Base-by-base conservation (phyloP, 2,797 vertebrate genomes). In the Spinus olivaceus region DNA sequence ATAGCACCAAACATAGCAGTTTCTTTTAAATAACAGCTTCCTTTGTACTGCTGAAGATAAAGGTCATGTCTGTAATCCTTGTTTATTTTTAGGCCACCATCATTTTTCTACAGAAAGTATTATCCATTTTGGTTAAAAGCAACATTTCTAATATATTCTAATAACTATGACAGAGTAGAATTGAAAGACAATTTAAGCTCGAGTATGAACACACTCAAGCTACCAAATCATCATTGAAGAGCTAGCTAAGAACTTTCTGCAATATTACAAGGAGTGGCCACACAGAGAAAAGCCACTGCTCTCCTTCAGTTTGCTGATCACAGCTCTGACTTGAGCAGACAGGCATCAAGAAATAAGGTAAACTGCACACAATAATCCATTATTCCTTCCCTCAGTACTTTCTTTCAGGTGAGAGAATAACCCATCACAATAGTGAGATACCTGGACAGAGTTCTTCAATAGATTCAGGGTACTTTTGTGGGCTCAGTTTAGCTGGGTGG, bases 21-120 rank as follows among this genome's bases (percentile, higher is more conserved):
- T 90, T 81, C 79, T 92, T 91, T 92, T 88, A 94, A 95, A 67
- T 91, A 97, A 94, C 81, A 96, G 84, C 65, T 95, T 97, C 94
- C 84, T 85, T 89, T 85, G 81, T 89, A 92, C 69, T 67, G 66
- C 66, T 92, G 42, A 79, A 94, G 86, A 94, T 81, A 96, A 91
- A 94, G 90, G 90, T 94, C 81, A 71, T 6, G 6, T 47, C 79
- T 91, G 77, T 12, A 84, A 95, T 46, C 12, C 37, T 67, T 63
- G 19, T 41, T 80, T 93, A 92, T 94, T 96, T 96, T 94, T 94
- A 94, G 67, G 61, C 69, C 64, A 76, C 54, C 65, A 88, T 51
- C 7, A 17, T 50, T 87, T 82, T 91, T 69, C 78, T 74, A 77
- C 18, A 91, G 18, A 67, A 89, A 64, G 9, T 35, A 57, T 54